These are phyloP conservation scores for Bombyx mandarina DNA, from an alignment of 1,140 invertebrate genomes.

Conservation along the genomic window DNA sequence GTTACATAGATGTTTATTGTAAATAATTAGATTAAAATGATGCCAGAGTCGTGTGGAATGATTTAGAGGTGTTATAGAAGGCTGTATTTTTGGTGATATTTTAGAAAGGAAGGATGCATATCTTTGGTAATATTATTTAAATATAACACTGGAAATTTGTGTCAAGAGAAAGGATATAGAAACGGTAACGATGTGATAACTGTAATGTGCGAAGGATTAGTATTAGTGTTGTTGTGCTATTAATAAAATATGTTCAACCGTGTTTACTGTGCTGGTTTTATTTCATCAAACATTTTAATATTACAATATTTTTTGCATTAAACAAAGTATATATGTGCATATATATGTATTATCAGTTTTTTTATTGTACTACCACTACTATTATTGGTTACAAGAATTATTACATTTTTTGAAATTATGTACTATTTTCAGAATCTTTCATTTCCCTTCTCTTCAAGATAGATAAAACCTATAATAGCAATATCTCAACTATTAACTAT, in stretches of 20 bases:
- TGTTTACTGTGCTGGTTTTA: conserved; percentile 32
- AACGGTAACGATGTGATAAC: conserved; percentile 63
- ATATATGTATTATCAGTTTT: too few species aligned
- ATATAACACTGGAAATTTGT: conserved; percentile 26
- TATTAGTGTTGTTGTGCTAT: conserved; percentile 70
- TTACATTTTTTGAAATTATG: too few species aligned
- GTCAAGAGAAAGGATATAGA: conserved; percentile 31
- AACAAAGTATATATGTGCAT: background rate
- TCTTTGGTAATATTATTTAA: conserved; percentile 58
- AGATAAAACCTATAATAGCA: too few species aligned
- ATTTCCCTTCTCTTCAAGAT: too few species aligned
- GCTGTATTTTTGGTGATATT: conserved; percentile 71
- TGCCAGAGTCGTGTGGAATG: conserved; percentile 42
- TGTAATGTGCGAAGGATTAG: conserved; percentile 34
- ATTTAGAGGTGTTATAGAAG: conserved; percentile 62
- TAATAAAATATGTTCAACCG: conserved; percentile 69
- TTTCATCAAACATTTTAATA: conserved; percentile 3
- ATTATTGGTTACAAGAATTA: too few species aligned
- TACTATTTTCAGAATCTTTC: too few species aligned
- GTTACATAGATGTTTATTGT: conserved; percentile 70
- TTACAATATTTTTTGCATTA: background rate
- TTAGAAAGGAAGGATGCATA: conserved; percentile 60
- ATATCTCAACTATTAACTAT: too few species aligned
- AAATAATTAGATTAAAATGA: conserved; percentile 50
- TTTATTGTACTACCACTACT: too few species aligned